Conservation (phyloP, 2,888 invertebrate species). For the Sinhomidia bicolor region DNA sequence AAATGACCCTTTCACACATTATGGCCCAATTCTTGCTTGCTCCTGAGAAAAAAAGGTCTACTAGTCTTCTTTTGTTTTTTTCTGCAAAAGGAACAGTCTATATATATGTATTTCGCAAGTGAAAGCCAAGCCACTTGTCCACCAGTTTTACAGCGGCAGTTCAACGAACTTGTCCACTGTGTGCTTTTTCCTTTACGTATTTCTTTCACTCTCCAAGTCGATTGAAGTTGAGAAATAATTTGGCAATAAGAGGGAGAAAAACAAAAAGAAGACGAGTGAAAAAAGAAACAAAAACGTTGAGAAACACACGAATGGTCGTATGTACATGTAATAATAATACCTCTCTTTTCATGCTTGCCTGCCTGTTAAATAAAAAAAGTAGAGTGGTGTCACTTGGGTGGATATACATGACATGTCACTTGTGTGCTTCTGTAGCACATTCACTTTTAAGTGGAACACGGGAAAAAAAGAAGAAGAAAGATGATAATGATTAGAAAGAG, state of each 20-base stretch:
- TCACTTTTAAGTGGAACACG: neutral
- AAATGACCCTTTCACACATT: constrained; percentile 44
- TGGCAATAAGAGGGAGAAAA: constrained; percentile 17
- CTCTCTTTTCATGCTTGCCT: neutral
- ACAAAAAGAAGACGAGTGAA: neutral
- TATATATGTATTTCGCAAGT: neutral
- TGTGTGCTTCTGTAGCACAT: neutral
- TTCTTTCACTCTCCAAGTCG: neutral
- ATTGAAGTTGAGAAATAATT: constrained; percentile 41
- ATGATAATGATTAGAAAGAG: neutral
- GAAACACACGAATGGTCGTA: constrained; percentile 1
- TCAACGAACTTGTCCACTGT: constrained; percentile 40
- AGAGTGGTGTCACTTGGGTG: neutral
- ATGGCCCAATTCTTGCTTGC: constrained; percentile 32
- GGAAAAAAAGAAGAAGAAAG: neutral
- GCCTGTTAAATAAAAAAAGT: neutral
- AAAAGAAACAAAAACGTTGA: neutral
- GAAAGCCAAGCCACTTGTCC: constrained; percentile 22
- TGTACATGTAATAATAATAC: neutral
- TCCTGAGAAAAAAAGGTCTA: neutral
- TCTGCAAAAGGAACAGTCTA: neutral
- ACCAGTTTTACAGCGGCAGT: neutral
- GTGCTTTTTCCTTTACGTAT: neutral
- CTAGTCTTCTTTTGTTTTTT: neutral
- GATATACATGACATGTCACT: neutral